phyloP scores from a whole-genome alignment of 2,113 vertebrate genomes.

The Catharus minimus region DNA sequence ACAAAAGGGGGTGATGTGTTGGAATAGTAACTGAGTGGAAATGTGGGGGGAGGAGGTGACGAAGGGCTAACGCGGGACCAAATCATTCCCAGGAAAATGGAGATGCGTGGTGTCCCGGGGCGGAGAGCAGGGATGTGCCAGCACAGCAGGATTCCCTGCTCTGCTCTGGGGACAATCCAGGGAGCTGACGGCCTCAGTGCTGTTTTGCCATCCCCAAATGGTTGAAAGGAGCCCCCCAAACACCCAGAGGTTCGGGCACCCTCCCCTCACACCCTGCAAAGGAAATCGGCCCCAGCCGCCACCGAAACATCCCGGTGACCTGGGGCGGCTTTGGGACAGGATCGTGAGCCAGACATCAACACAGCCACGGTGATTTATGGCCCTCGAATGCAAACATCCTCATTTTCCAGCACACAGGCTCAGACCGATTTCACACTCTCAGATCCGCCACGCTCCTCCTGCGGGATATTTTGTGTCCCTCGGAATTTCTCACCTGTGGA shows the following conservation, averaged over 20 bases:
- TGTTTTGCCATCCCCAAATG: background rate
- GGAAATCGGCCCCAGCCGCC: background rate
- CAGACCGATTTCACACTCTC: rapidly evolving
- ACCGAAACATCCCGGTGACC: rapidly evolving
- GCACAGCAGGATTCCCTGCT: background rate
- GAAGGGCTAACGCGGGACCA: background rate
- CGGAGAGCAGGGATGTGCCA: background rate
- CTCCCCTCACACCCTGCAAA: background rate
- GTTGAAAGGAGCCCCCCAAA: background rate
- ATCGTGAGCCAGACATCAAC: rapidly evolving
- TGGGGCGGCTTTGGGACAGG: background rate
- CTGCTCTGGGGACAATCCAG: background rate
- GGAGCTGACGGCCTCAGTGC: background rate
- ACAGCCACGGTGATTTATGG: background rate
- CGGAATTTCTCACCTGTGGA: background rate
- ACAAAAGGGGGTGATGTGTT: background rate
- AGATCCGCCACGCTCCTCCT: background rate
- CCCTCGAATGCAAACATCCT: background rate
- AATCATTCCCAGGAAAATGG: background rate
- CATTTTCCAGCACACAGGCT: background rate
- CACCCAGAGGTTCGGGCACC: background rate
- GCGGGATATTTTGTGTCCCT: rapidly evolving
- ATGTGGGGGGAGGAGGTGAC: background rate
- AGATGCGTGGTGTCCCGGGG: background rate
- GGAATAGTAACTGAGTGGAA: background rate